phyloP scores from a whole-genome alignment of 2,888 invertebrate genomes.

The Amphipyra tragopoginis region DNA sequence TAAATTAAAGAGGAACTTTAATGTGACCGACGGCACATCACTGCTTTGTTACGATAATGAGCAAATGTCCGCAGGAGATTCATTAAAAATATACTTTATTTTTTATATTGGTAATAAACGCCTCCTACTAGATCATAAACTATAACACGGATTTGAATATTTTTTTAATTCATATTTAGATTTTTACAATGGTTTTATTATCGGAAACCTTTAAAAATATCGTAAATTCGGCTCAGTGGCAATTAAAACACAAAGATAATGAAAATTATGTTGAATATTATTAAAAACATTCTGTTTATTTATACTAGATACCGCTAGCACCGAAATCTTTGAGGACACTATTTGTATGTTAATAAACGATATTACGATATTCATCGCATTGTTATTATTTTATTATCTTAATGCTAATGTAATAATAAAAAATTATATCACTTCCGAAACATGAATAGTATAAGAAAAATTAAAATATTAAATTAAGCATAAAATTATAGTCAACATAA shows the following conservation, averaged over 20 bases:
- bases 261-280: constrained; percentile 20
- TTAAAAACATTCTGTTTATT: constrained; percentile 15
- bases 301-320: not conserved
- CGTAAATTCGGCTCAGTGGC: constrained; percentile 22
- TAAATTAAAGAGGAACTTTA: constrained; percentile 23
- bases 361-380: constrained; percentile 33
- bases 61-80: constrained; percentile 27
- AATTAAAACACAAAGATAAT: constrained; percentile 41
- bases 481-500: no score
- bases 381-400: constrained; percentile 37
- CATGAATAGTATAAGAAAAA: not conserved
- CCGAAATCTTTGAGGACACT: constrained; percentile 7
- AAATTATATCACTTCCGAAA: not conserved
- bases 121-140: constrained; percentile 45
- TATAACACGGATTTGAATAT: constrained; percentile 50
- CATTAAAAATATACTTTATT: constrained; percentile 31
- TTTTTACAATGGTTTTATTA: constrained; percentile 51
- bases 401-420: constrained; percentile 29
- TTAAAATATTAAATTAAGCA: no score
- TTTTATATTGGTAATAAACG: constrained; percentile 47
- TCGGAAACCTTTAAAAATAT: constrained; percentile 29
- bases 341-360: constrained; percentile 51
- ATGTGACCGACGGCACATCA: constrained; percentile 18
- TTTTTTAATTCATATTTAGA: constrained; percentile 47
- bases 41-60: constrained; percentile 35